Evolutionary conservation across 2,797 vertebrate genomes (phyloP).

Genomic region (Notolepis coatsorum): DNA sequence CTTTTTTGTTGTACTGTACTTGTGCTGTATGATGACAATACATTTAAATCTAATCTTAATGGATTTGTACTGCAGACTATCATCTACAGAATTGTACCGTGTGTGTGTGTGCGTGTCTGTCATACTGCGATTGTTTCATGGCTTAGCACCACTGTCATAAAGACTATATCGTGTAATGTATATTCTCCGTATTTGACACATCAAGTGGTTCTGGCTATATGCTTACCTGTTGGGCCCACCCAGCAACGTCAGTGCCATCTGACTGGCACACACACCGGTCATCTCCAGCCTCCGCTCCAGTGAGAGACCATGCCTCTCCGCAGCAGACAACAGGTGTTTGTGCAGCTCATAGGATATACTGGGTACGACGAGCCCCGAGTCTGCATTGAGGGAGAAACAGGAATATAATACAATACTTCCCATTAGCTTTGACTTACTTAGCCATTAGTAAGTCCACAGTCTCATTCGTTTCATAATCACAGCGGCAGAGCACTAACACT

Average conservation of each 20-base stretch:
- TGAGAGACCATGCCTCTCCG: conserved; percentile 92
- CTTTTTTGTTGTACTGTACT: too few relatives aligned
- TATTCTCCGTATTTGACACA: not conserved
- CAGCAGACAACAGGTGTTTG: conserved; percentile 90
- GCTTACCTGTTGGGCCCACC: conserved; percentile 97
- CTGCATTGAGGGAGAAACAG: conserved; percentile 42
- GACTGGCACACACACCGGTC: conserved; percentile 96
- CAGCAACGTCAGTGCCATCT: conserved; percentile 96
- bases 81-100: too few relatives aligned
- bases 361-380: conserved; percentile 93
- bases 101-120: too few relatives aligned
- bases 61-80: too few relatives aligned
- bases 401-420: conserved; percentile 46
- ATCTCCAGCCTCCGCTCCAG: conserved; percentile 96
- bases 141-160: too few relatives aligned
- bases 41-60: too few relatives aligned
- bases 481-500: conserved; percentile 17
- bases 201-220: too few relatives aligned
- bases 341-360: conserved; percentile 93
- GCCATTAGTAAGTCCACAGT: not conserved
- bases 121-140: too few relatives aligned
- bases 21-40: too few relatives aligned
- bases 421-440: not conserved
- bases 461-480: not conserved
- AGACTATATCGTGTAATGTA: too few relatives aligned